These are phyloP conservation scores for Cairina moschata DNA, from an alignment of 2,113 vertebrate species.

Conservation along the genomic window DNA sequence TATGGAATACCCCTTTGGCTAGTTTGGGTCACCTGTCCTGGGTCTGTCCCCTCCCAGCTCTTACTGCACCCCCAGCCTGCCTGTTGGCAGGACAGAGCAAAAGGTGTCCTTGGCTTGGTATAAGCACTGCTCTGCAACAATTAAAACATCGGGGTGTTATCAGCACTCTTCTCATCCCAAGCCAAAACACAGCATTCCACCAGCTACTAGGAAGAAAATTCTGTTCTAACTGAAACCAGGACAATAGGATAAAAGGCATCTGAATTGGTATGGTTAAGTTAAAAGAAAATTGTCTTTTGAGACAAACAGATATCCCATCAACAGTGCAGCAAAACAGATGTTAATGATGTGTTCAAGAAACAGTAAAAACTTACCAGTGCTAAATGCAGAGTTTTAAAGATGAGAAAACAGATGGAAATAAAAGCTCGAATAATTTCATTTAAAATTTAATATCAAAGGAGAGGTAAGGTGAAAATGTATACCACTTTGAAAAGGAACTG, in stretches of 20 bases:
- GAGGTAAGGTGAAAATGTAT: not conserved
- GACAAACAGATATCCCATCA: not conserved
- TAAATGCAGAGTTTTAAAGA: not conserved
- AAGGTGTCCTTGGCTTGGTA: too few species aligned
- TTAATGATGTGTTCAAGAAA: not conserved
- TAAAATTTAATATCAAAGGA: not conserved
- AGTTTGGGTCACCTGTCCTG: too few species aligned
- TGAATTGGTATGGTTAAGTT: not conserved
- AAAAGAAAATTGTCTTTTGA: not conserved
- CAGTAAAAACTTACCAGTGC: not conserved
- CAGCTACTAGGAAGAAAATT: too few species aligned
- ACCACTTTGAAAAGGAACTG: not conserved
- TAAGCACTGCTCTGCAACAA: too few species aligned
- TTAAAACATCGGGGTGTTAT: too few species aligned
- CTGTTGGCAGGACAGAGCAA: too few species aligned
- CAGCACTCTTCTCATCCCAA: too few species aligned
- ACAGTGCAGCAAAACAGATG: not conserved
- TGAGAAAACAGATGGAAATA: not conserved
- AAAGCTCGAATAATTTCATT: not conserved
- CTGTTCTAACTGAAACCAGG: too few species aligned
- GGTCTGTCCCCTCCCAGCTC: too few species aligned
- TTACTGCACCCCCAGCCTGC: too few species aligned
- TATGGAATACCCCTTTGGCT: too few species aligned
- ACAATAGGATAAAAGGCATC: not conserved
- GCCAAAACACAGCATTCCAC: too few species aligned